Base-by-base conservation (phyloP, 2,888 invertebrate genomes). In the Cartodere bifasciata region DNA sequence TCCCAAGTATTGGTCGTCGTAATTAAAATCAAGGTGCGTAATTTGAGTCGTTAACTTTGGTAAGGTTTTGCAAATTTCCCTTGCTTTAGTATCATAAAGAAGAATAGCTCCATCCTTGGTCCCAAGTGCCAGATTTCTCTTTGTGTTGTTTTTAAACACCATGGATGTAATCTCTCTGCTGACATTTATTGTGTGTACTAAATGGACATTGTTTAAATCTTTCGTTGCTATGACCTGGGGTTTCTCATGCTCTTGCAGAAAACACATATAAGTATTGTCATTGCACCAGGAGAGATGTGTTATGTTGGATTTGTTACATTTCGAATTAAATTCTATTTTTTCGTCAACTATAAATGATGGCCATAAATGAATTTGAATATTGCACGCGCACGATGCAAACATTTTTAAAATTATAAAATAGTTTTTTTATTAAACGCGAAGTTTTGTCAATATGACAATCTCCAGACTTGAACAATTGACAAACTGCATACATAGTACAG, bases 11-110 rank as follows among this genome's bases (percentile, higher is more conserved):
- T 47, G 39, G 28, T 55, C 55, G 7, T 42, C 40, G 7, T 27
- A 25, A 26, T 47, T 52, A 37, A 52, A 56, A 29, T 53, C 51
- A 11, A 55, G 25, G 4, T 31, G 24, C 22, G 38, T 44, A 4
- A 54, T 40, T 1, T 44, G 34, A 1, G 43, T 37, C 1, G 41
- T 32, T 3, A 50, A 39, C 14, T 39, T 45, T 12, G 38, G 37
- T 10, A 48, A 44, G 11, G 42, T 38, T 28, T 46, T 49, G n/a
- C 42, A 34, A 13, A 52, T 44, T 2, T 32, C 37, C 34, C 52
- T 48, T 15, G 36, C 43, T 39, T 51, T 54, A 4, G 54, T 56
- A 34, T 58, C 55, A 38, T 57, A 58, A 21, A 58, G 34, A 11
- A 49, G 40, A 1, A 53, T 46, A 11, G 55, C 50, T 4, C 55